Evolutionary conservation across 2,888 invertebrate species (phyloP).

Genomic region (Chrysolina haemoptera): DNA sequence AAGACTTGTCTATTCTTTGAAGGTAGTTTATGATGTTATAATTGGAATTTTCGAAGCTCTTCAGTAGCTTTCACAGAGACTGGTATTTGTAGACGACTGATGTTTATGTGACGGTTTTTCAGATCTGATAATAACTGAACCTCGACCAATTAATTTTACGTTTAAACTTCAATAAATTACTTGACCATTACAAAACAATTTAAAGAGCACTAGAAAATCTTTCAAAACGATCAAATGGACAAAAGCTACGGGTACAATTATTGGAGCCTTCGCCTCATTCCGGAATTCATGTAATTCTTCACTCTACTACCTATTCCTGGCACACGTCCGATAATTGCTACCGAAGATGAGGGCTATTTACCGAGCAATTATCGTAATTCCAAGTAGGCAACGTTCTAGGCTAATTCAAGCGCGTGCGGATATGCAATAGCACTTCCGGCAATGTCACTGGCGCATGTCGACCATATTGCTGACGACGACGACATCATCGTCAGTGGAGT

Average conservation of each 20-base stretch:
- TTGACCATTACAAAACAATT: not conserved
- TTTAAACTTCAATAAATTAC: not conserved
- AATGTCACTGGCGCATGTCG: slow-evolving; percentile 32
- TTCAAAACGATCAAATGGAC: not conserved
- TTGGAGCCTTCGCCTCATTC: not conserved
- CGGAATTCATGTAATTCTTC: not conserved
- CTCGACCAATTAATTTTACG: not conserved
- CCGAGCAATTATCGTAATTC: slow-evolving; percentile 4
- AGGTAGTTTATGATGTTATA: no score
- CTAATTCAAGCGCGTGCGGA: slow-evolving; percentile 25
- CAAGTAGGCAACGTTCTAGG: slow-evolving; percentile 13
- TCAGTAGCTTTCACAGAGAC: no score
- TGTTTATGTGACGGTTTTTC: no score
- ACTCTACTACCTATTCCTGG: slow-evolving; percentile 5
- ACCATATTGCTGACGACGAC: slow-evolving; percentile 25
- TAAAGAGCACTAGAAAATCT: not conserved
- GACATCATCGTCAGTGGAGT: slow-evolving; percentile 23
- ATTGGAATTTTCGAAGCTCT: no score
- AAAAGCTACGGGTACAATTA: not conserved
- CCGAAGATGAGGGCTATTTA: slow-evolving; percentile 20
- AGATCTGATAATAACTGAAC: no score
- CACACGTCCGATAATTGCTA: slow-evolving; percentile 9
- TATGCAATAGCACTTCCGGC: slow-evolving; percentile 30
- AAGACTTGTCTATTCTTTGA: no score
- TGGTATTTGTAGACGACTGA: no score